Evolutionary conservation across 2,113 vertebrate genomes (phyloP).

Genomic region (Coracopsis vasa): DNA sequence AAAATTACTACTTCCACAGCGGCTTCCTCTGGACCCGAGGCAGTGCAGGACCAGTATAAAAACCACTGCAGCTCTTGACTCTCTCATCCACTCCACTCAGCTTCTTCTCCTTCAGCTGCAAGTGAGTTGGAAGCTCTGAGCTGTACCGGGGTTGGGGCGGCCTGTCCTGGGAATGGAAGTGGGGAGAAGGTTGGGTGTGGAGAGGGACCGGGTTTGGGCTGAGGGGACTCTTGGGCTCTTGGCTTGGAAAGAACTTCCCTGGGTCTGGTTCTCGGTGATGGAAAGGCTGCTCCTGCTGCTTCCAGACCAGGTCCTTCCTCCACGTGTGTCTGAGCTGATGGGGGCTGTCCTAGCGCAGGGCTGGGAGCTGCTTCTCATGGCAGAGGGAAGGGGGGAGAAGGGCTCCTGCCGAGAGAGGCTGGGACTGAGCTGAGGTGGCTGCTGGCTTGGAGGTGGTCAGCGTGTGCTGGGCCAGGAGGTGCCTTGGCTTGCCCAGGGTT

Average conservation of each 20-base stretch:
- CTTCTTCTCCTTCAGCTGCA: neutral
- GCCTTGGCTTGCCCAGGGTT: neutral
- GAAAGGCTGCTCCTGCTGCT: neutral
- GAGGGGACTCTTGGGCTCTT: neutral
- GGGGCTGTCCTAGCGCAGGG: neutral
- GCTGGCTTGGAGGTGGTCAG: neutral
- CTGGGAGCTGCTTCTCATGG: neutral
- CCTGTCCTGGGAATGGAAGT: neutral
- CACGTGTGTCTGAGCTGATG: neutral
- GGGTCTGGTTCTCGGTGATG: neutral
- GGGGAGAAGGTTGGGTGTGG: neutral
- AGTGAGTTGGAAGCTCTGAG: neutral
- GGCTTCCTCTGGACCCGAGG: neutral
- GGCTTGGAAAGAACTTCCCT: neutral
- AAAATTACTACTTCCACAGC: neutral
- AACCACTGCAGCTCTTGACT: neutral
- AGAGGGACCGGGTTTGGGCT: neutral
- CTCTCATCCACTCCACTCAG: neutral
- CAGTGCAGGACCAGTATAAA: neutral
- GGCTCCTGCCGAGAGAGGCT: neutral
- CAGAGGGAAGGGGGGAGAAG: neutral
- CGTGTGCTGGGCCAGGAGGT: neutral
- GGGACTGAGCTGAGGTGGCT: neutral
- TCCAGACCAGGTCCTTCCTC: neutral
- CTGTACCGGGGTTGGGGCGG: neutral